A percentile compares a stretch with the other conserved stretches of the same genome.
These are phyloP conservation scores for Ormia ochracea DNA, from an alignment of 2,888 invertebrate genomes.

Conservation along the genomic window DNA sequence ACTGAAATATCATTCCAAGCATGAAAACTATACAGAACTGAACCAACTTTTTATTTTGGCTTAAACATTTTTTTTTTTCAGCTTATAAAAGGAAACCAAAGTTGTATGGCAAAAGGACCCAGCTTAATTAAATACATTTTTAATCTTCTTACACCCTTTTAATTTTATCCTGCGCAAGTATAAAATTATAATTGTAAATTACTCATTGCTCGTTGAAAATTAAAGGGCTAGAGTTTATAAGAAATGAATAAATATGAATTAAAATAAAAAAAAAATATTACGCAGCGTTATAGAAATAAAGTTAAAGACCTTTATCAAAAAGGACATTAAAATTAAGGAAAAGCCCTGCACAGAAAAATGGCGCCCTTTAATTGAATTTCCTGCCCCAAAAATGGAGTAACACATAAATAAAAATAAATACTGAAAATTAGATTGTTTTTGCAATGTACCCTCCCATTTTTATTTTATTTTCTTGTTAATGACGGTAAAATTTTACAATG, in stretches of 20 bases:
- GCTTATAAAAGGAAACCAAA: too few species aligned
- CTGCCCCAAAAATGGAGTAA: slow-evolving; percentile 52
- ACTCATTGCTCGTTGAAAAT: slow-evolving; percentile 43
- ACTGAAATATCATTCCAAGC: too few species aligned
- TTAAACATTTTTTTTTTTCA: too few species aligned
- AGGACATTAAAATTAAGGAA: background rate
- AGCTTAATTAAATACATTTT: too few species aligned
- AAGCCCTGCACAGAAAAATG: background rate
- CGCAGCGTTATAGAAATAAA: too few species aligned
- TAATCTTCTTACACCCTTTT: background rate
- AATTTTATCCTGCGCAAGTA: background rate
- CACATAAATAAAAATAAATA: slow-evolving; percentile 27
- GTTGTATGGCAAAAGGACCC: too few species aligned
- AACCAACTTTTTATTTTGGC: too few species aligned
- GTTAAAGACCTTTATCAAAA: background rate
- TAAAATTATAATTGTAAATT: slow-evolving; percentile 50
- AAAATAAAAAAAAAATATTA: background rate
- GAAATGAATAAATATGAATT: background rate
- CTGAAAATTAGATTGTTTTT: slow-evolving; percentile 46
- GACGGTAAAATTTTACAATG: background rate
- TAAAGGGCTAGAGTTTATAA: slow-evolving; percentile 28
- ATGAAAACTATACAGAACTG: too few species aligned
- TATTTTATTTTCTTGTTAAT: slow-evolving; percentile 29
- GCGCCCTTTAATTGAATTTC: slow-evolving; percentile 55
- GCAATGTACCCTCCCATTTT: background rate